Evolutionary conservation across 2,888 invertebrate genomes (phyloP), one percentile per base, ranked within the genome.

Genomic region (Drosophila gaucha): DNA sequence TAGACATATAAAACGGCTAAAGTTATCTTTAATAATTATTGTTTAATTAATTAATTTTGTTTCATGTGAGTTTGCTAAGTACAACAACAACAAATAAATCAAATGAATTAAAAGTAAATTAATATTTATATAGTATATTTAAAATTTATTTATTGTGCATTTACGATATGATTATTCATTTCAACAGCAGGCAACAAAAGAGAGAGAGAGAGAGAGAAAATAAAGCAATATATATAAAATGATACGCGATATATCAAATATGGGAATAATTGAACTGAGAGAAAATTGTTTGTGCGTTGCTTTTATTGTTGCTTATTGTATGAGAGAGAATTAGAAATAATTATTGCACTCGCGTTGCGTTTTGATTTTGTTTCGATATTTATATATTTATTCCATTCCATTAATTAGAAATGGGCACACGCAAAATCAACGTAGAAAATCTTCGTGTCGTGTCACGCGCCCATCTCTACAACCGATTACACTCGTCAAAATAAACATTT

Each of bases 291-390:
- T 66, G 50, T 62, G 47, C 47, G 18, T 35, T 55, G 24, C 39
- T 16, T 22, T 62, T 59, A 44, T 50, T 52, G 56, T 55, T 57
- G 46, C 65, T 57, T 76, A 65, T 64, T 56, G 38, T 39, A 59
- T 63, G 52, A 57, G 38, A 55, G 31, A 36, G 51, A 64, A 60
- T 66, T 83, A 76, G 56, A 79, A 73, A 70, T 83, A 87, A 74
- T 83, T 86, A 86, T 86, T 86, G 85, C 85, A 86, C 85, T 78
- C 65, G 59, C 59, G 69, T 84, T 84, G 73, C 77, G 49, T 73
- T 76, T 79, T 74, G 74, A 79, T 79, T 74, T 68, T 47, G n/a
- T 18, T 60, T 60, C 67, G 51, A 43, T 63, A 62, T 60, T 28
- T 44, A 6, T 18, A 3, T 55, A 6, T n/a, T 47, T 38, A 31